Percentiles rank a stretch among this genome's conserved stretches.
Conservation (phyloP, 92 coral and sea anemone species). For the Actinernus sp. region DNA sequence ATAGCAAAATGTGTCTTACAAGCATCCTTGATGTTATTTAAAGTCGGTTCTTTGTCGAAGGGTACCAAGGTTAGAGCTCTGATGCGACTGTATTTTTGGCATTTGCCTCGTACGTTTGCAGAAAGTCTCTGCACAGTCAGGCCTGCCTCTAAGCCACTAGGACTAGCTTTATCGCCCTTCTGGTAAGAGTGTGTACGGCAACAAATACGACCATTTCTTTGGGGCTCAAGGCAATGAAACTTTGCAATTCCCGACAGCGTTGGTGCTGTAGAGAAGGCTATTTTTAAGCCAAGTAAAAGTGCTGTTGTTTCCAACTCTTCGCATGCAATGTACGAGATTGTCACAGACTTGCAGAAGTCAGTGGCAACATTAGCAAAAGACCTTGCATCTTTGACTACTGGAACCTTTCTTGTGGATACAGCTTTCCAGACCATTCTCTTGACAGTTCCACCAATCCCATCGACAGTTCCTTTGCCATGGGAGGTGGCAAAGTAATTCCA, state of each 20-base stretch:
- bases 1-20: too few relatives aligned
- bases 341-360: constrained; percentile 20
- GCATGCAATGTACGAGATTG: not conserved
- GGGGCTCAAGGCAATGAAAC: constrained; percentile 19
- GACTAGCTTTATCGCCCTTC: too few relatives aligned
- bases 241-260: constrained; percentile 12
- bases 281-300: constrained; percentile 8
- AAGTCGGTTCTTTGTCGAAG: too few relatives aligned
- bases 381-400: constrained; percentile 18
- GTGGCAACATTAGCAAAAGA: constrained; percentile 27
- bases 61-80: too few relatives aligned
- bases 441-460: constrained; percentile 61
- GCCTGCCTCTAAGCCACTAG: too few relatives aligned
- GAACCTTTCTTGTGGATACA: constrained; percentile 11
- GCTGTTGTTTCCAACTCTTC: constrained; percentile 8
- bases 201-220: constrained; percentile 4
- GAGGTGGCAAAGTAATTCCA: too few relatives aligned
- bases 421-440: constrained; percentile 48
- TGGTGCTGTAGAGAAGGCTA: constrained; percentile 6
- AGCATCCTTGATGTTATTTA: too few relatives aligned
- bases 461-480: constrained; percentile 63
- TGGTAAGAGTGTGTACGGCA: not conserved
- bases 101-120: too few relatives aligned
- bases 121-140: too few relatives aligned
- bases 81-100: too few relatives aligned